Evolutionary conservation across 2,888 invertebrate species (phyloP), one percentile per base, ranked within the genome.

Genomic region (Aphelenchoides bicaudatus): DNA sequence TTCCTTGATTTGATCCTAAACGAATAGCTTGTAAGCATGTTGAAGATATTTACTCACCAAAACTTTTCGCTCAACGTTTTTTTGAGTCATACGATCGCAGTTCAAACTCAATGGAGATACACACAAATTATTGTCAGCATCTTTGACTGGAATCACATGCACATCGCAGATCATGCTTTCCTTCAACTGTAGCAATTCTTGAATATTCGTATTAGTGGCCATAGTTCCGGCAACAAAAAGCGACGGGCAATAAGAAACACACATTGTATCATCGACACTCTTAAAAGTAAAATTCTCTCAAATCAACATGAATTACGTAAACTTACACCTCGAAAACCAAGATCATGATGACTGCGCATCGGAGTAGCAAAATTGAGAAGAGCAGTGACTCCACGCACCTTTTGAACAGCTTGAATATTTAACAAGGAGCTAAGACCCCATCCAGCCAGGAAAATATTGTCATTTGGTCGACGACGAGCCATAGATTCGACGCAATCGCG

Each of bases 161-260:
- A 64, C 47, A 8, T 60, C 58, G 34, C 70, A 39, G 8, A 63
- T 52, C 72, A 74, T 72, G 10, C 62, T 59, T 8, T 29, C 28
- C 16, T 70, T 56, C 38, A 74, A 38, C 27, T 64, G 59, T 4
- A 60, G 58, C 58, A 74, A 46, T 0, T 64, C 66, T 6, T 58
- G 16, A 21, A 69, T 55, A 30, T 69, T 52, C 38, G 64, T 69
- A 13, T 65, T 57, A 13, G 53, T 39, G 1, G 69, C 68, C 25
- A 69, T 58, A n/a, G 66, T 58, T n/a, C 74, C 74, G 16, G 68
- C 61, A 21, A 74, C 62, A 55, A 74, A 74, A 13, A 74, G 64
- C 19, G 71, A 62, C 0, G 73, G 68, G 46, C 73, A 74, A 55
- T 74, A 74, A 8, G 73, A 72, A 21, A 74, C 57, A n/a, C 64